phyloP scores from a whole-genome alignment of 2,797 vertebrate species.

The Pangasius sanitwongsei region DNA sequence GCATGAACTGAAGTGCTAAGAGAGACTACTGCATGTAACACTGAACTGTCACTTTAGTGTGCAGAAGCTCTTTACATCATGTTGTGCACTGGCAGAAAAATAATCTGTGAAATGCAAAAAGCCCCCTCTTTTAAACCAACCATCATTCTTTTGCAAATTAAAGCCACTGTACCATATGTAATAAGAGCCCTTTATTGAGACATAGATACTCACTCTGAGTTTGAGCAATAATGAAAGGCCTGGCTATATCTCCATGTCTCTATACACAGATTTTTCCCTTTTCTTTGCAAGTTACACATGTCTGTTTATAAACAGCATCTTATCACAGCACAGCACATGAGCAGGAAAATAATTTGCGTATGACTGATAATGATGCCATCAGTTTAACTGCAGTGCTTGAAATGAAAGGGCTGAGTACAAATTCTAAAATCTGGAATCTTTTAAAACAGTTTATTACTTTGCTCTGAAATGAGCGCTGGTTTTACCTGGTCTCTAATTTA shows the following conservation, averaged over 20 bases:
- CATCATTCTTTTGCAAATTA: neutral
- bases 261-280: neutral
- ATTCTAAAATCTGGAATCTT: neutral
- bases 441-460: neutral
- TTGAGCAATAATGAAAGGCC: neutral
- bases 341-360: neutral
- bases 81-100: neutral
- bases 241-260: neutral
- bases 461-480: neutral
- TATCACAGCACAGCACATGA: slow-evolving; percentile 5
- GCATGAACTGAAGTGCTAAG: neutral
- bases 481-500: neutral
- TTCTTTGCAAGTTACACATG: slow-evolving; percentile 7
- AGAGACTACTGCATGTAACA: neutral
- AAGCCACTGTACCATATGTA: neutral
- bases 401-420: neutral
- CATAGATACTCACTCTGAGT: neutral
- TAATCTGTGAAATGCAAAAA: neutral
- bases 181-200: neutral
- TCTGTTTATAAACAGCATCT: neutral
- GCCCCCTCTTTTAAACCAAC: neutral
- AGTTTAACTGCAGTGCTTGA: neutral
- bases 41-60: neutral
- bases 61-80: neutral
- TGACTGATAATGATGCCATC: neutral